Conservation (phyloP, 2,888 invertebrate species). For the Macropis europaea region DNA sequence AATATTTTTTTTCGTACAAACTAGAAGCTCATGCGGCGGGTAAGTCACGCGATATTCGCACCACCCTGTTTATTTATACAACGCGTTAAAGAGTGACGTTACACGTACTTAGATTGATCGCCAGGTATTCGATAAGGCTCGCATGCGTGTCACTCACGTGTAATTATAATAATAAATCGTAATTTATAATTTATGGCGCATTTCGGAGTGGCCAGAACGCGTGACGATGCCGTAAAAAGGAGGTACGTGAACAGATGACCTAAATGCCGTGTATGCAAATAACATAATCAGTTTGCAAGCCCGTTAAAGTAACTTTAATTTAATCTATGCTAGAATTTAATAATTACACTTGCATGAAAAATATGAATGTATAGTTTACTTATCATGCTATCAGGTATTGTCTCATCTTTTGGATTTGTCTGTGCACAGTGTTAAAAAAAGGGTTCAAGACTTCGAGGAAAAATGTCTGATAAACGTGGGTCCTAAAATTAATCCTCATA, state of each 20-base stretch:
- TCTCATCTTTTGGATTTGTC: no score
- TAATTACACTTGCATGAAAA: no score
- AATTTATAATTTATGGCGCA: slow-evolving; percentile 70
- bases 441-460: no score
- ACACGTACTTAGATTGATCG: slow-evolving; percentile 42
- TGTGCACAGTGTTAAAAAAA: no score
- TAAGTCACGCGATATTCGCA: slow-evolving; percentile 43
- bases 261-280: slow-evolving; percentile 12
- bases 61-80: slow-evolving; percentile 53
- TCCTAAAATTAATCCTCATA: no score
- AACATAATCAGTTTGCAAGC: no score
- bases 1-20: slow-evolving; percentile 5
- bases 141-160: slow-evolving; percentile 63
- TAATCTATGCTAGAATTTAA: no score
- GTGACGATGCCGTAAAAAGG: neutral
- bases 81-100: slow-evolving; percentile 49
- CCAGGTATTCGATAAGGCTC: slow-evolving; percentile 46
- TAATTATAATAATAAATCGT: slow-evolving; percentile 72
- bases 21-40: neutral
- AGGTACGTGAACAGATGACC: slow-evolving; percentile 12
- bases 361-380: no score
- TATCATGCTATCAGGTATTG: no score
- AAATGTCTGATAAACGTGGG: no score
- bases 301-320: neutral
- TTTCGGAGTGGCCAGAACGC: slow-evolving; percentile 24